These are phyloP conservation scores for Ptilonorhynchus violaceus DNA, from an alignment of 2,113 vertebrate genomes.

Conservation along the genomic window DNA sequence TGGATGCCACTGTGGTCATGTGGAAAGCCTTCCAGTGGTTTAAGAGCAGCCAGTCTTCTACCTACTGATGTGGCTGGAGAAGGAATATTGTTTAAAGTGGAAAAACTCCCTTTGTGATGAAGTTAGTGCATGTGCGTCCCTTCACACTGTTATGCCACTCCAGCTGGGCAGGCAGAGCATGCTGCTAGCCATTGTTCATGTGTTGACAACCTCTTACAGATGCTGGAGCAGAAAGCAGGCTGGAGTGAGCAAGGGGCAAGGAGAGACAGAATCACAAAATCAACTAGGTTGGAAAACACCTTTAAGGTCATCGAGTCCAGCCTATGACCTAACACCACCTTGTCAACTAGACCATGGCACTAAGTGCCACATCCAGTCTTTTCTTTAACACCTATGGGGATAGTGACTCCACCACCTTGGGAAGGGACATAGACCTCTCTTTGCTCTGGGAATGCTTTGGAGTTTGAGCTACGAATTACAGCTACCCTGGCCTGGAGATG, in stretches of 20 bases:
- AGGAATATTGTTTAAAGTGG: background rate
- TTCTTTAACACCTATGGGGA: background rate
- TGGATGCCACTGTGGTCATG: background rate
- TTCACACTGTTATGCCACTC: background rate
- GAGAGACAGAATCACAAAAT: background rate
- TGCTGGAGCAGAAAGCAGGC: background rate
- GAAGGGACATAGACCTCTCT: background rate
- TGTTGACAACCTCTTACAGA: background rate
- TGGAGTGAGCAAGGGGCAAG: background rate
- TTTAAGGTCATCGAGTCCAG: background rate
- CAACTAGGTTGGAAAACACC: background rate
- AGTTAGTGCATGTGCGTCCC: background rate
- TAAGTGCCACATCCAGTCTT: background rate
- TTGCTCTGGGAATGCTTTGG: background rate
- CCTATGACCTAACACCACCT: background rate
- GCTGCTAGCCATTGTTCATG: background rate
- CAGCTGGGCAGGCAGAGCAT: background rate
- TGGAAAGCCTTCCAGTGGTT: background rate
- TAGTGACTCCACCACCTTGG: background rate
- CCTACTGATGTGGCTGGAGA: background rate
- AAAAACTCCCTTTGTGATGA: background rate
- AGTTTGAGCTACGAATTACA: background rate
- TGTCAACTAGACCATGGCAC: background rate
- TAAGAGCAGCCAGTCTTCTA: background rate
- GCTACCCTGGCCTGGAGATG: background rate